Evolutionary conservation across 2,113 vertebrate genomes (phyloP).

Genomic region (Alligator sinensis): DNA sequence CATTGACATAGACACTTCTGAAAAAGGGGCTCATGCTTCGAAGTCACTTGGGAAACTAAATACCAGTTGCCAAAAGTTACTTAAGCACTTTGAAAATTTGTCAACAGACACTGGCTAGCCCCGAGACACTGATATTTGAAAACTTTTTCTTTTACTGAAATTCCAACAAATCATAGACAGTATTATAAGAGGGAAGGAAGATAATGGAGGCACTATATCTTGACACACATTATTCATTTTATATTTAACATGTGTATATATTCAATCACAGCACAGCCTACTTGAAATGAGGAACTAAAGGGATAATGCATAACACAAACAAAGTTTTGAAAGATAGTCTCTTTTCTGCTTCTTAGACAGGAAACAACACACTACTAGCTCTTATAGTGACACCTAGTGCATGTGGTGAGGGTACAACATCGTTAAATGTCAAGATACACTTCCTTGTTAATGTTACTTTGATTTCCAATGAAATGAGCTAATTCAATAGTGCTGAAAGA

Average conservation of each 20-base stretch:
- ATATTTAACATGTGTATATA: not conserved
- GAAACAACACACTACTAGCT: conserved; percentile 36
- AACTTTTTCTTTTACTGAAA: not conserved
- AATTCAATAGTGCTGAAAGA: conserved; percentile 54
- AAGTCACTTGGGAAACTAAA: too few relatives aligned
- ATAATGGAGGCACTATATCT: not conserved
- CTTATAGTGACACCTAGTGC: conserved; percentile 70
- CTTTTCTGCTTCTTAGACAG: not conserved
- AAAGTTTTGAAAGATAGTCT: not conserved
- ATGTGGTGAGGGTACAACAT: not conserved
- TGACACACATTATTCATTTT: not conserved
- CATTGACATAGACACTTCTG: not conserved
- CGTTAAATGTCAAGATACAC: not conserved
- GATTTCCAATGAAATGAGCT: conserved; percentile 59
- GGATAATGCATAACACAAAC: not conserved
- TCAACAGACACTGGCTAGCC: not conserved
- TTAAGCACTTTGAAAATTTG: not conserved
- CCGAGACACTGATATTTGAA: not conserved
- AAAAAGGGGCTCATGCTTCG: not conserved
- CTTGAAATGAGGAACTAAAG: not conserved
- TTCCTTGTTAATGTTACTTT: not conserved
- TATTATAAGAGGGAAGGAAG: not conserved
- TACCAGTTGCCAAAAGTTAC: too few relatives aligned
- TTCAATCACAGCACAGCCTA: not conserved
- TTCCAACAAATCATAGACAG: not conserved